These are phyloP conservation scores for Cliona cf. orientalis DNA, from an alignment of 37 sponge, comb jelly and placozoan species.

Conservation along the genomic window DNA sequence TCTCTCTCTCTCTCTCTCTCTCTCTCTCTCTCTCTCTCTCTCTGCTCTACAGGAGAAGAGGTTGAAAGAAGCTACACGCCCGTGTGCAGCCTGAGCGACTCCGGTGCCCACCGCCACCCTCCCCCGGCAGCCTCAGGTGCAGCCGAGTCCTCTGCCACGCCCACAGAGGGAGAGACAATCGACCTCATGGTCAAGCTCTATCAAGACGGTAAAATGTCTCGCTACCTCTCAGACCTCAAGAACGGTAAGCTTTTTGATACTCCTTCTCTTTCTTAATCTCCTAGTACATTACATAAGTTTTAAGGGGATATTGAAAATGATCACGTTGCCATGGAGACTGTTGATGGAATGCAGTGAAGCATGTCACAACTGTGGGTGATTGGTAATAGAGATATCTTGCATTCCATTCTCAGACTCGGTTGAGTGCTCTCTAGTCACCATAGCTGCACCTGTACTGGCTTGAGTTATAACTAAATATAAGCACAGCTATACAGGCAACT, in stretches of 20 bases:
- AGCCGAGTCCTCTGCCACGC: no score
- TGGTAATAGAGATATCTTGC: background rate
- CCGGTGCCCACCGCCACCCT: background rate
- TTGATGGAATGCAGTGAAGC: no score
- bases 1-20: no score
- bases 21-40: no score
- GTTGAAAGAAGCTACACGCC: constrained; percentile 77
- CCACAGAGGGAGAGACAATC: constrained; percentile 10
- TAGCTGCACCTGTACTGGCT: no score
- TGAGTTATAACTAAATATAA: no score
- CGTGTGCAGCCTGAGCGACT: constrained; percentile 12
- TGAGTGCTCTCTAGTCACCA: no score
- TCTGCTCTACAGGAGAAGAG: constrained; percentile 44
- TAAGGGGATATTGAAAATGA: background rate
- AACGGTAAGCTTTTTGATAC: constrained; percentile 26
- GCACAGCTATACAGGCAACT: no score
- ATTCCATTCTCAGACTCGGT: no score
- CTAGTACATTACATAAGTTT: background rate
- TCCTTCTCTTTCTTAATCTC: background rate
- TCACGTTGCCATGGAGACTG: no score
- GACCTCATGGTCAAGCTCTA: constrained; percentile 88
- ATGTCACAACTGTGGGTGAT: no score
- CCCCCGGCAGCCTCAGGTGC: background rate
- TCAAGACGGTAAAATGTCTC: constrained; percentile 76
- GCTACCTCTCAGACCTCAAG: constrained; percentile 46